Conservation (phyloP, 2,113 vertebrate species). For the Mustela nigripes region DNA sequence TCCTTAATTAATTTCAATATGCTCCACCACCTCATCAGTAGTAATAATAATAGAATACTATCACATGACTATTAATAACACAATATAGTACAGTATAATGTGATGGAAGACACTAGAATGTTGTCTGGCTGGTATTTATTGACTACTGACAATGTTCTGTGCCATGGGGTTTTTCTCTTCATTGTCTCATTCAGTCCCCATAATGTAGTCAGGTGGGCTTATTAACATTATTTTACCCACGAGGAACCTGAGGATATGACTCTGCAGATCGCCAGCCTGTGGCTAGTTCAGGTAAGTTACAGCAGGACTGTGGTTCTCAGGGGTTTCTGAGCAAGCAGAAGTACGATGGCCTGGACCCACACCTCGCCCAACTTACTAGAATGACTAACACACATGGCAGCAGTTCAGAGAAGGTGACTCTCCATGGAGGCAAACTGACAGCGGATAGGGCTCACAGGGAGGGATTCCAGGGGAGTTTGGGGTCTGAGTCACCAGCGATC, state of each 20-base stretch:
- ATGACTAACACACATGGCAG: background rate
- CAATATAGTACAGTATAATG: background rate
- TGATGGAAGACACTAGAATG: background rate
- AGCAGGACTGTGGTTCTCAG: background rate
- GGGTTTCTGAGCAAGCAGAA: background rate
- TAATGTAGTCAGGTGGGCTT: background rate
- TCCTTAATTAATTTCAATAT: conserved; percentile 8
- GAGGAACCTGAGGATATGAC: background rate
- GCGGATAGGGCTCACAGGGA: background rate
- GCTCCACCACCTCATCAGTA: background rate
- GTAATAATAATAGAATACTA: background rate
- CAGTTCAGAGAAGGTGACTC: background rate
- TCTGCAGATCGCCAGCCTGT: background rate
- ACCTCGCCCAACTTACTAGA: background rate
- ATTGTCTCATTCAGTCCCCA: background rate
- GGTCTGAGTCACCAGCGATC: background rate
- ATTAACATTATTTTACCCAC: background rate
- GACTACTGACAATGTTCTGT: background rate
- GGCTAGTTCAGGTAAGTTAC: background rate
- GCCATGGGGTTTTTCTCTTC: background rate
- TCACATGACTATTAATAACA: background rate
- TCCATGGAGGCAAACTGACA: background rate
- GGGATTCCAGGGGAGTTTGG: background rate
- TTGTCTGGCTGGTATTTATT: background rate
- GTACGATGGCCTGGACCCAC: background rate